Evolutionary conservation across 2,888 invertebrate species (phyloP).

Genomic region (Parnassius glacialis): DNA sequence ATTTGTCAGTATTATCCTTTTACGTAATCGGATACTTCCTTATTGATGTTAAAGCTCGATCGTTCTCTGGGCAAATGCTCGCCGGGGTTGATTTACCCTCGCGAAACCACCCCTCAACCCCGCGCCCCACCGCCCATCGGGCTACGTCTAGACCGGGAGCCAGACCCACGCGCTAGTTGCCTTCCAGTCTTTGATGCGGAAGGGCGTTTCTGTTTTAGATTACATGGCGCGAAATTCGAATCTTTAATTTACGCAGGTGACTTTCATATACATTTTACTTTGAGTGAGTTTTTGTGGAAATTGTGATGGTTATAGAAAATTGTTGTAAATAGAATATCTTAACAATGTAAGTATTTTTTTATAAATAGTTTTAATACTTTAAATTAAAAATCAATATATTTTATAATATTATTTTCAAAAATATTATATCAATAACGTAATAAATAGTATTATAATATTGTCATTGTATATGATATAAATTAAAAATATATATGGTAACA

Average conservation of each 20-base stretch:
- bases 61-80: constrained; percentile 58
- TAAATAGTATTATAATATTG: no score
- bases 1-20: constrained; percentile 52
- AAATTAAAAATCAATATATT: no score
- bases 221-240: constrained; percentile 65
- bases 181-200: constrained; percentile 44
- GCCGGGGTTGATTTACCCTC: constrained; percentile 59
- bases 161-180: constrained; percentile 57
- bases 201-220: constrained; percentile 42
- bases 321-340: constrained; percentile 32
- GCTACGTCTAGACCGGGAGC: constrained; percentile 67
- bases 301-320: constrained; percentile 29
- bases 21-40: constrained; percentile 51
- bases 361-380: background rate
- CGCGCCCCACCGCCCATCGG: constrained; percentile 35
- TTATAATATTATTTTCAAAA: no score
- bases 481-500: no score
- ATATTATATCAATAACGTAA: no score
- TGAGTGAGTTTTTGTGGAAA: constrained; percentile 34
- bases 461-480: no score
- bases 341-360: constrained; percentile 34
- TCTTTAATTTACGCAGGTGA: constrained; percentile 25
- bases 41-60: constrained; percentile 58
- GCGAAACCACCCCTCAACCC: constrained; percentile 36
- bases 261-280: constrained; percentile 11